Conservation (phyloP, 2,888 invertebrate genomes). For the Hypomecis atomaria region DNA sequence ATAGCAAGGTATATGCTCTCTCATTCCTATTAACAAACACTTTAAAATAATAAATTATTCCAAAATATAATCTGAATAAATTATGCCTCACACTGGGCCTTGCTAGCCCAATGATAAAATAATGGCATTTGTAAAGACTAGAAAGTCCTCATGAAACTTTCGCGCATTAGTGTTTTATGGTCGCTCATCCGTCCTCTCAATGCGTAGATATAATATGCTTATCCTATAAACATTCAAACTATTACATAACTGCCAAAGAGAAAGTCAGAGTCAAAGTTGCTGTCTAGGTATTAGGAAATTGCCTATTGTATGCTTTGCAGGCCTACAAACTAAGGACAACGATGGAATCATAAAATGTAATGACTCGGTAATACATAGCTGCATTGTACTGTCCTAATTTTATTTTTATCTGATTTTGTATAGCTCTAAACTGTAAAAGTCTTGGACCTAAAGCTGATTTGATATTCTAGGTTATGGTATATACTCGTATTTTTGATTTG, state of each 20-base stretch:
- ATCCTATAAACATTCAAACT: conserved; percentile 15
- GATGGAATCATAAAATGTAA: conserved; percentile 10
- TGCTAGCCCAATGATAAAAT: too few species aligned
- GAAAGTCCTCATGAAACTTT: conserved; percentile 8
- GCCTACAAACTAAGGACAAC: background rate
- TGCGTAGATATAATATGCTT: background rate
- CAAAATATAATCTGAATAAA: too few species aligned
- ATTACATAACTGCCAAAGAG: conserved; percentile 30
- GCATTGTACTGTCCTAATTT: too few species aligned
- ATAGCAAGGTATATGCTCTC: too few species aligned
- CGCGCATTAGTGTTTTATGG: conserved; percentile 8
- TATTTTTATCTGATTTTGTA: too few species aligned
- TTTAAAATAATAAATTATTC: too few species aligned
- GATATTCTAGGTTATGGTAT: too few species aligned
- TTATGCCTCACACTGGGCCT: too few species aligned
- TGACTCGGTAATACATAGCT: background rate
- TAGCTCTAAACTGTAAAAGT: too few species aligned
- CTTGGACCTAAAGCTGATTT: too few species aligned
- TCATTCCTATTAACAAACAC: too few species aligned
- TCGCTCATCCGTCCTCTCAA: conserved; percentile 5
- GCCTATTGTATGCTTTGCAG: conserved; percentile 17
- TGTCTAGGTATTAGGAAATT: conserved; percentile 25
- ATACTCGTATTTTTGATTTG: too few species aligned
- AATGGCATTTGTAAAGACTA: conserved; percentile 3
- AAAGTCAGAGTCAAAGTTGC: conserved; percentile 22